Evolutionary conservation across 2,888 invertebrate genomes (phyloP).

Genomic region (Tinea trinotella): DNA sequence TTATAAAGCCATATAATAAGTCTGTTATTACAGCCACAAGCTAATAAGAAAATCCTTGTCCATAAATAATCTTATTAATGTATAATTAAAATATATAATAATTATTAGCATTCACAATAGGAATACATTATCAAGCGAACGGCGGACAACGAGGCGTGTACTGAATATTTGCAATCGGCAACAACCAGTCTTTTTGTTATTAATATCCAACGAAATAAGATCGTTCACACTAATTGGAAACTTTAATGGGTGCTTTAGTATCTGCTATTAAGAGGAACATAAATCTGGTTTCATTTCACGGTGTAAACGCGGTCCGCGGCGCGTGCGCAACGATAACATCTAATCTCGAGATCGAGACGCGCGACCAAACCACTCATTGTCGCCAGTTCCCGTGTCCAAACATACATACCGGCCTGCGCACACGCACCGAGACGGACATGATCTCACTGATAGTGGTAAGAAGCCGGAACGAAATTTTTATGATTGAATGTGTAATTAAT

Average conservation of each 20-base stretch:
- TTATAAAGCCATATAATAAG: no score
- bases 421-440: conserved; percentile 12
- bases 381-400: conserved; percentile 52
- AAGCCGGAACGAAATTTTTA: conserved; percentile 3
- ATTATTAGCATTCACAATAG: not conserved
- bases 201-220: conserved; percentile 10
- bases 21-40: no score
- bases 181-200: conserved; percentile 4
- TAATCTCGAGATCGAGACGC: conserved; percentile 45
- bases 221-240: conserved; percentile 17
- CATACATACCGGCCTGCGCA: conserved; percentile 26
- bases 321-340: conserved; percentile 48
- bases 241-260: conserved; percentile 14
- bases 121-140: not conserved
- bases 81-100: no score
- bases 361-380: conserved; percentile 46
- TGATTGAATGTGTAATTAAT: conserved; percentile 10
- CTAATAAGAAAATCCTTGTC: no score
- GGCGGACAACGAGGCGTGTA: conserved; percentile 14
- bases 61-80: no score
- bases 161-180: conserved; percentile 12
- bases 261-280: conserved; percentile 15
- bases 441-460: not conserved
- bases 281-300: conserved; percentile 43
- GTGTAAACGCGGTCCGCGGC: conserved; percentile 33